Base-by-base conservation (phyloP, 2,113 vertebrate genomes). In the Probosciger aterrimus region DNA sequence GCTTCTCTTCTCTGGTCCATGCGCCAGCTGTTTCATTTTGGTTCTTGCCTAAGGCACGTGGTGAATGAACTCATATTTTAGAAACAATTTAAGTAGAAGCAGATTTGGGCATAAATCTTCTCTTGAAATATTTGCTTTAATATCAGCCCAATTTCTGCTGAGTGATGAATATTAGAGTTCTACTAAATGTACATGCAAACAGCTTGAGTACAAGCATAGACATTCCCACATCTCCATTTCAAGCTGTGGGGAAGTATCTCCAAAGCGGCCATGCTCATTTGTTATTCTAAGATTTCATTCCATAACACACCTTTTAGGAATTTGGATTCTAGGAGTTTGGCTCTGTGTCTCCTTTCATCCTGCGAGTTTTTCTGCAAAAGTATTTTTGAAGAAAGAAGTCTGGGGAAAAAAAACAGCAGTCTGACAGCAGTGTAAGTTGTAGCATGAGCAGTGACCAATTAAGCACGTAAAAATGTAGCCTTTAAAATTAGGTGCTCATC, bases 151-250 rank as follows among this genome's bases (percentile, higher is more conserved):
- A 23, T 89, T 97, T 97, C 86, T 96, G 89, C 43, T 1, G 43
- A 96, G 86, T 95, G 96, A 96, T 94, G 89, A 95, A 96, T 96
- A 96, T 95, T 95, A 70, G 84, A 88, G 71, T 92, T 94, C 68
- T 88, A 63, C 89, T 94, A 90, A 96, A 94, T 28, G 86, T 96
- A 96, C 92, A 94, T 78, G 86, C 84, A 95, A 97, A 97, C 95
- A 97, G 92, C 96, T 96, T 96, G 96, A 96, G 69, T 93, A 97
- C 92, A 96, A 92, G 81, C 16, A 1, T 77, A 94, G 83, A 88
- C 91, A 68, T 97, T 95, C 96, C 93, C 82, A 82, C 89, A 92
- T 94, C 93, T 87, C 91, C 0, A 7, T 75, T 93, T 96, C 92
- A 95, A 87, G 88, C 96, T 96, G 96, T 87, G 92, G 93, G 64